phyloP scores from a whole-genome alignment of 2,888 invertebrate genomes.

The Sussaba pulchella region DNA sequence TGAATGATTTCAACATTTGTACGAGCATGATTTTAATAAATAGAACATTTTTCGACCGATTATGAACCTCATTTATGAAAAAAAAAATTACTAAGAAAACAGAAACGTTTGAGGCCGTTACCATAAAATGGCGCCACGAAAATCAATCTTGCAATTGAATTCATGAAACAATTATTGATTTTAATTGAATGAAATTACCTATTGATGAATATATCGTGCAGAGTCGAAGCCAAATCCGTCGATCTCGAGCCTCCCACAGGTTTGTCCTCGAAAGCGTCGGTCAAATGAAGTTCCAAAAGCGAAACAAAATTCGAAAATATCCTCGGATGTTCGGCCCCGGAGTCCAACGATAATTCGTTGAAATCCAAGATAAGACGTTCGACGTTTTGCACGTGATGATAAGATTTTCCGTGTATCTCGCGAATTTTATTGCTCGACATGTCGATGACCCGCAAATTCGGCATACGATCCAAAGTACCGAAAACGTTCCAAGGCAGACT shows the following conservation, averaged over 20 bases:
- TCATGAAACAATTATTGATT: no score
- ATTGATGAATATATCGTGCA: constrained; percentile 90
- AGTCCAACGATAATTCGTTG: constrained; percentile 88
- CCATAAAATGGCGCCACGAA: no score
- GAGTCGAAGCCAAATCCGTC: constrained; percentile 86
- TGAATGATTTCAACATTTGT: no score
- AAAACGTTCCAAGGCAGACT: constrained; percentile 90
- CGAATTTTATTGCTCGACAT: constrained; percentile 90
- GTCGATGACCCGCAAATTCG: constrained; percentile 88
- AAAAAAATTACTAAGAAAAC: no score
- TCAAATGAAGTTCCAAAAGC: constrained; percentile 89
- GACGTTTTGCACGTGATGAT: constrained; percentile 90
- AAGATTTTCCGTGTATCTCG: constrained; percentile 90
- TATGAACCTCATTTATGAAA: no score
- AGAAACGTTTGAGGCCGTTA: no score
- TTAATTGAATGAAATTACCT: constrained; percentile 77
- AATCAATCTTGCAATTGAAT: no score
- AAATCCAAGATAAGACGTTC: constrained; percentile 89
- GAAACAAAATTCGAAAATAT: constrained; percentile 90
- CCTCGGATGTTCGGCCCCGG: constrained; percentile 88
- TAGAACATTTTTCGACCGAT: no score
- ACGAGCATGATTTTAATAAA: no score
- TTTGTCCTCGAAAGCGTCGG: constrained; percentile 90
- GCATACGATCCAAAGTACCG: constrained; percentile 87
- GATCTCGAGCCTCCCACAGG: constrained; percentile 80